Base-by-base conservation (phyloP, 2,888 invertebrate genomes). In the Acrobasis consociella region DNA sequence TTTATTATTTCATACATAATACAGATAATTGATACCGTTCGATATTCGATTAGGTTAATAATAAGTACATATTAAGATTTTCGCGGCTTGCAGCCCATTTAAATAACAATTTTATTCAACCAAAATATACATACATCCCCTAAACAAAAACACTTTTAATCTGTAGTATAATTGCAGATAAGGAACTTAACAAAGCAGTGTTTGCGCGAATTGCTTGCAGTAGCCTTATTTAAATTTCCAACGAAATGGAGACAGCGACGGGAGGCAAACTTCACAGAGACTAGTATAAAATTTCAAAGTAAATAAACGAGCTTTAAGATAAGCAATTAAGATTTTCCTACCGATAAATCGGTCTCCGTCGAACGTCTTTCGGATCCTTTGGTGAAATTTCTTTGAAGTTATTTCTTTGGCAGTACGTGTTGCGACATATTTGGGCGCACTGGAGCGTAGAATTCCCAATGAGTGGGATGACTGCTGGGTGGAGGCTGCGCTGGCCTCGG, bases 231-330 rank as follows among this genome's bases (percentile, higher is more conserved):
- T 56, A 56, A 56, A 38, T 38, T 38, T 9, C 16, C 16, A 11
- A 16, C 9, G 17, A 11, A 5, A 39, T n/a, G 46, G 13, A 17
- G 39, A 16, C n/a, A n/a, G n/a, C 55, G 16, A 39, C 15, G 15
- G 16, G 38, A 17, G 39, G 15, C 16, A 5, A 56, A 56, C 72
- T 69, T 69, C 64, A 67, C 72, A 67, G 73, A 73, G 72, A 69
- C 72, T 75, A 73, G 72, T 76, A 60, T 60, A 50, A 60, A 50
- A 50, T 60, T 60, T 60, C 39, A 60, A 60, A 60, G 51, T 52
- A 60, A 60, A 60, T 51, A 60, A 60, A 51, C 51, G 58, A 60
- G 51, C 13, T 39, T 8, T 50, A 17, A 39, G 50, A 59, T 59
- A 60, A 51, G 51, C 60, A 51, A 60, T 60, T 60, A 60, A 50